A percentile compares a stretch with the other conserved stretches of the same genome.
phyloP scores from a whole-genome alignment of 2,113 vertebrate genomes.

The Glaucomys volans region DNA sequence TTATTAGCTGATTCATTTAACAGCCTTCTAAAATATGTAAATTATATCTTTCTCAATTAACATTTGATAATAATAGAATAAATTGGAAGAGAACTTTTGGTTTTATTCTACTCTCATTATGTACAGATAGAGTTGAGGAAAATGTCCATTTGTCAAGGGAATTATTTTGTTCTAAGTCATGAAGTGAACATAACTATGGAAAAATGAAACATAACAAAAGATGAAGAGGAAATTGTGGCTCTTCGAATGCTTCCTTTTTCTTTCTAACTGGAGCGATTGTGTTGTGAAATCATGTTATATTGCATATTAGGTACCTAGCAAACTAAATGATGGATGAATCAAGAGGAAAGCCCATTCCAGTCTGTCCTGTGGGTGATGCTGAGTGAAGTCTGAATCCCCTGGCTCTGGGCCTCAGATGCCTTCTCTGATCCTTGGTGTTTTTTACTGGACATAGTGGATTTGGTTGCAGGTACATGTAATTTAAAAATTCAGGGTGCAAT shows the following conservation, averaged over 20 bases:
- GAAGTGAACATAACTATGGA: constrained; percentile 38
- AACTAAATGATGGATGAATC: not conserved
- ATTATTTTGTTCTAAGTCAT: constrained; percentile 61
- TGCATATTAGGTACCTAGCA: not conserved
- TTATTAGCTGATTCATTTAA: constrained; percentile 52
- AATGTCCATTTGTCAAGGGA: constrained; percentile 3
- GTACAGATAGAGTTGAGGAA: not conserved
- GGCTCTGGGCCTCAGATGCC: not conserved
- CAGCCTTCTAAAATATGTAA: constrained; percentile 62
- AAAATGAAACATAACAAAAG: constrained; percentile 47
- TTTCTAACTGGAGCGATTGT: not conserved
- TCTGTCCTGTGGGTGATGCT: not conserved
- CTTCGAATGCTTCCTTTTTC: not conserved
- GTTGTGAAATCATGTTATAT: not conserved
- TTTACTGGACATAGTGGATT: not conserved
- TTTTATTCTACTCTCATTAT: constrained; percentile 34
- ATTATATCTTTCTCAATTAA: constrained; percentile 55
- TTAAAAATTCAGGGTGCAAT: not conserved
- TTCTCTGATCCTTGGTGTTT: not conserved
- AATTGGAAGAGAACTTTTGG: constrained; percentile 44
- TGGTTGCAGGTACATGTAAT: not conserved
- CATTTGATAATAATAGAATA: constrained; percentile 68
- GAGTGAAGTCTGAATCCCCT: not conserved
- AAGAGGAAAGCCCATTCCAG: not conserved
- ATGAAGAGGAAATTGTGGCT: not conserved